Conservation (phyloP, 2,888 invertebrate genomes). For the Troglohyphantes excavatus region DNA sequence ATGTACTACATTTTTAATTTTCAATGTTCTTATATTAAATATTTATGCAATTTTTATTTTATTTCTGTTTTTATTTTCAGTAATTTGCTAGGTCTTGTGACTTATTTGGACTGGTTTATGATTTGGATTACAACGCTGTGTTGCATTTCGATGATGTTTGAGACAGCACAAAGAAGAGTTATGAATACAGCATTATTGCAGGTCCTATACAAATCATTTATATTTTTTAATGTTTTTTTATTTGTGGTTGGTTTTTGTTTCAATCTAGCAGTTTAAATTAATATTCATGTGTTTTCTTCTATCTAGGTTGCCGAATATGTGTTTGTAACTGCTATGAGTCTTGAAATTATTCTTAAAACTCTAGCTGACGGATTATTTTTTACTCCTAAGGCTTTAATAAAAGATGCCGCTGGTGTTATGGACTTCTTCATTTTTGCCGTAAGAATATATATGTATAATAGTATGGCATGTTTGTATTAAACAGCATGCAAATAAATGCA, state of each 20-base stretch:
- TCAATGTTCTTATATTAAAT: background rate
- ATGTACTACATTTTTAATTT: constrained; percentile 83
- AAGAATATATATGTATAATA: constrained; percentile 82
- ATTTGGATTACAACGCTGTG: constrained; percentile 98
- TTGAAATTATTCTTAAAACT: constrained; percentile 97
- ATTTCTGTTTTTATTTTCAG: constrained; percentile 84
- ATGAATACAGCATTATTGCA: constrained; percentile 97
- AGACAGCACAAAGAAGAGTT: constrained; percentile 95
- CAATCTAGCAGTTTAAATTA: no score
- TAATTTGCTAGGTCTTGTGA: constrained; percentile 97
- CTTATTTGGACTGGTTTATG: constrained; percentile 99
- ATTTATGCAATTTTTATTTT: background rate
- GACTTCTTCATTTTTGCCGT: constrained; percentile 99
- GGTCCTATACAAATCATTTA: constrained; percentile 83
- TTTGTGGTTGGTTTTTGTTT: no score
- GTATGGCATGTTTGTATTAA: background rate
- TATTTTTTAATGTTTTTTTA: background rate
- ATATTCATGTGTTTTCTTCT: background rate
- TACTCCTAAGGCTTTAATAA: constrained; percentile 98
- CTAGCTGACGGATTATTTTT: constrained; percentile 98
- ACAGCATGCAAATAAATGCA: background rate
- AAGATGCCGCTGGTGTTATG: constrained; percentile 97
- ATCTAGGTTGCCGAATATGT: constrained; percentile 91
- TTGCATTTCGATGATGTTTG: constrained; percentile 99
- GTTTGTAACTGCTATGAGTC: constrained; percentile 98